Conservation (phyloP, 2,797 vertebrate genomes). For the Mastacembelus armatus region DNA sequence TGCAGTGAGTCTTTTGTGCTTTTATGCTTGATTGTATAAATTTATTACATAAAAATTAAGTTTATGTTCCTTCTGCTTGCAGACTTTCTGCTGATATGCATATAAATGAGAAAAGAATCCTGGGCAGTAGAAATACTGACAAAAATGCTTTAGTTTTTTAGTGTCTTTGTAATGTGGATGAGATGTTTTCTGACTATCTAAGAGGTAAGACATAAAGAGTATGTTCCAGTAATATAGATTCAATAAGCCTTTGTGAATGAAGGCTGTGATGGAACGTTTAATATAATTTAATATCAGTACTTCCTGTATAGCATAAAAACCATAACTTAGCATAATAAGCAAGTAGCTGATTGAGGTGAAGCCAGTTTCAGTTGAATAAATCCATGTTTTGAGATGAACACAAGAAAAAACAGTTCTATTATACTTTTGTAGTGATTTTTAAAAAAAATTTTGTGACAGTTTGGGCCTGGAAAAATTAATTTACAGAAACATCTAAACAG, state of each 20-base stretch:
- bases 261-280: background rate
- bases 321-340: background rate
- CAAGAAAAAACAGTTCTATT: too few relatives aligned
- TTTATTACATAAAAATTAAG: conserved; percentile 13
- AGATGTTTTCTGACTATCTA: too few relatives aligned
- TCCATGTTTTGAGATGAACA: too few relatives aligned
- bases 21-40: conserved; percentile 10
- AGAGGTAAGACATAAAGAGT: too few relatives aligned
- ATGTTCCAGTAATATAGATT: background rate
- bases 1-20: conserved; percentile 21
- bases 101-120: background rate
- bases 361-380: too few relatives aligned
- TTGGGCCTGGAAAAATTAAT: too few relatives aligned
- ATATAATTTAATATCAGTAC: background rate
- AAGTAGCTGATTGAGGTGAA: too few relatives aligned
- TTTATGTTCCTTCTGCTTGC: conserved; percentile 8
- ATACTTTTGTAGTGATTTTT: too few relatives aligned
- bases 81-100: conserved; percentile 7
- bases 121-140: background rate
- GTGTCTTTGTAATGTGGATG: background rate
- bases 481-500: too few relatives aligned
- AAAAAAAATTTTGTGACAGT: too few relatives aligned
- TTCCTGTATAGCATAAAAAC: background rate
- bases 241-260: background rate
- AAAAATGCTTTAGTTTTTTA: background rate